A percentile compares a stretch with the other conserved stretches of the same genome.
These are phyloP conservation scores for Drosophila infuscata DNA, from an alignment of 2,888 invertebrate species.

Conservation along the genomic window DNA sequence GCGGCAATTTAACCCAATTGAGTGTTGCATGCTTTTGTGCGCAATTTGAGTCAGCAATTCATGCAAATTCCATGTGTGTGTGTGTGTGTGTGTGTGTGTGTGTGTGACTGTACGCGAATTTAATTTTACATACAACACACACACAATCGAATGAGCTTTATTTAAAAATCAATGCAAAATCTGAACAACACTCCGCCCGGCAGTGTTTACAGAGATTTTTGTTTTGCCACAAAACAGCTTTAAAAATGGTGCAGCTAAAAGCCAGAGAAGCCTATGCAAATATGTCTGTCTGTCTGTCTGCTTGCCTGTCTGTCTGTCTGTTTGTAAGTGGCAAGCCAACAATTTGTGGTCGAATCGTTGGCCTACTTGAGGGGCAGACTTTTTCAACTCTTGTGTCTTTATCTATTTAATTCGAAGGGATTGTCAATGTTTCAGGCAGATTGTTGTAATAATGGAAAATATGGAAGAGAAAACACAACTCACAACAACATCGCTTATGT, in stretches of 20 bases:
- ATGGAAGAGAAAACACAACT: slow-evolving; percentile 40
- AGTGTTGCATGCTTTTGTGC: slow-evolving; percentile 66
- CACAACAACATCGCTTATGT: slow-evolving; percentile 1
- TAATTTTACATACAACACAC: slow-evolving; percentile 40
- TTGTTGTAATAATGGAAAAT: slow-evolving; percentile 63
- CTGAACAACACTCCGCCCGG: not conserved
- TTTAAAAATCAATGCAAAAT: slow-evolving; percentile 36
- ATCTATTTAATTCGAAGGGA: slow-evolving; percentile 2
- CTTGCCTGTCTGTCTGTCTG: not conserved
- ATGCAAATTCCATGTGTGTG: slow-evolving; percentile 22
- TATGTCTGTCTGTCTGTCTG: not conserved
- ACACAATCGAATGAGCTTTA: slow-evolving; percentile 41
- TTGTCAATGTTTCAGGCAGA: slow-evolving; percentile 43
- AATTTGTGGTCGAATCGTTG: slow-evolving; percentile 43
- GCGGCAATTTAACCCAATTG: slow-evolving; percentile 72
- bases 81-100: slow-evolving; percentile 18
- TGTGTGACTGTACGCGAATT: slow-evolving; percentile 33
- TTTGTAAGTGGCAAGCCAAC: slow-evolving; percentile 15
- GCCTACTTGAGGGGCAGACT: slow-evolving; percentile 54
- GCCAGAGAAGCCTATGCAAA: slow-evolving; percentile 5
- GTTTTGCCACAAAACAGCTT: slow-evolving; percentile 8
- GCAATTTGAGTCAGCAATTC: slow-evolving; percentile 20
- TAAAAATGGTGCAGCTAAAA: slow-evolving; percentile 33
- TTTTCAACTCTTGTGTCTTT: slow-evolving; percentile 13
- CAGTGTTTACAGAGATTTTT: not conserved